Conservation (phyloP, 2,888 invertebrate species). For the Fissipunctia ypsillon region DNA sequence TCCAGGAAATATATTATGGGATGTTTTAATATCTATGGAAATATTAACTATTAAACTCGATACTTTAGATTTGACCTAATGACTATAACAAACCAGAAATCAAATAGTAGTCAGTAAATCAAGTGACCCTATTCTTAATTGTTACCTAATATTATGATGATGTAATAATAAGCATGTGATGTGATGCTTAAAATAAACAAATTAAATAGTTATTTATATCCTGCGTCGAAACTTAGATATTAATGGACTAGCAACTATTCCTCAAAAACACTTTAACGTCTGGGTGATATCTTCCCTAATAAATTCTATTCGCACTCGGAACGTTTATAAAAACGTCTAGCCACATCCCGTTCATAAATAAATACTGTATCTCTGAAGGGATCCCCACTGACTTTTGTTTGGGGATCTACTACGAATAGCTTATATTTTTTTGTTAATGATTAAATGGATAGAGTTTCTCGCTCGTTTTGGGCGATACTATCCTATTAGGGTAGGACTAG, state of each 20-base stretch:
- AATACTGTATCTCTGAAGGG: conserved; percentile 9
- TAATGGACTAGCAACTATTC: conserved; percentile 7
- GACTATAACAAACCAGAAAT: no score
- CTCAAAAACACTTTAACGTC: conserved; percentile 1
- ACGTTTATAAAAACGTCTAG: conserved; percentile 13
- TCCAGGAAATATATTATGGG: no score
- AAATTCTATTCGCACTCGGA: conserved; percentile 27
- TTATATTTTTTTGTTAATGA: neutral
- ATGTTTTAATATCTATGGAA: no score
- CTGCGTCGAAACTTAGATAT: conserved; percentile 4
- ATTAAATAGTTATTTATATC: no score
- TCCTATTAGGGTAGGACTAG: neutral
- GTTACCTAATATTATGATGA: no score
- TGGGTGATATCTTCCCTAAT: conserved; percentile 8
- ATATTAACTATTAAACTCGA: no score
- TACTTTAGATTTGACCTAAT: no score
- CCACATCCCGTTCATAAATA: conserved; percentile 18
- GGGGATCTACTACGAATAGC: neutral
- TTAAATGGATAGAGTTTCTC: conserved; percentile 25
- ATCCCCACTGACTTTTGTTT: neutral
- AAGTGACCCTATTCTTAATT: no score
- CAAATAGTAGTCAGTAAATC: no score
- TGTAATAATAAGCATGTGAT: no score
- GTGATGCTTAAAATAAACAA: no score
- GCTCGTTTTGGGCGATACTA: neutral